Base-by-base conservation (phyloP, 2,113 vertebrate genomes). In the Xenotilapia longispinis region DNA sequence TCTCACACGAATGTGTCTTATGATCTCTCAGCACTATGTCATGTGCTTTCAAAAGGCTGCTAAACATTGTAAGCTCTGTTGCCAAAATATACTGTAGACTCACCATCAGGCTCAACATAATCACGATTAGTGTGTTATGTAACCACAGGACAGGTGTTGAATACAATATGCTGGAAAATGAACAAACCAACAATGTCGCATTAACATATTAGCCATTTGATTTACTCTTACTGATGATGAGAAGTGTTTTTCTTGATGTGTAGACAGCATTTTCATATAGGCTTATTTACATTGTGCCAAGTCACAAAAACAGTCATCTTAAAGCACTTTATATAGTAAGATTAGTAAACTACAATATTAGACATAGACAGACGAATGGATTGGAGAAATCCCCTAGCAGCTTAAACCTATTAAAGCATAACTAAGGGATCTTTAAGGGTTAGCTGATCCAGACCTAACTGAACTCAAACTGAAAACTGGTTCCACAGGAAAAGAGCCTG, bases 1-100 rank as follows among this genome's bases (percentile, higher is more conserved):
- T 68, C 91, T 94, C 90, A 93, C 87, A 89, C 92, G 91, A 47
- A 75, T 2, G 70, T 47, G 23, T 4, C 70, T 75, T 28, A 78
- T 78, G 73, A 78, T 87, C 83, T 93, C 86, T 90, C 93, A 94
- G 90, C 93, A 91, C 89, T 17, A 83, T 89, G 81, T 92, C 91
- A 92, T 94, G 91, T 92, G 94, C 85, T 95, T 82, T 89, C 58
- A 70, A 70, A 86, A 80, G 84, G 68, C 85, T 65, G 81, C 82
- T 85, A 87, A 85, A 93, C 89, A 88, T 91, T 83, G 31, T 84
- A 54, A 68, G 84, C 87, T 87, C 60, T 95, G 89, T 93, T 94
- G 88, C 90, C 91, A 95, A 93, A 94, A 93, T 89, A 94, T 85
- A 90, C 88, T 83, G 60, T 14, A 78, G 78, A 23, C 55, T 86